Evolutionary conservation across 1,140 invertebrate species (phyloP).

Genomic region (Periplaneta americana): DNA sequence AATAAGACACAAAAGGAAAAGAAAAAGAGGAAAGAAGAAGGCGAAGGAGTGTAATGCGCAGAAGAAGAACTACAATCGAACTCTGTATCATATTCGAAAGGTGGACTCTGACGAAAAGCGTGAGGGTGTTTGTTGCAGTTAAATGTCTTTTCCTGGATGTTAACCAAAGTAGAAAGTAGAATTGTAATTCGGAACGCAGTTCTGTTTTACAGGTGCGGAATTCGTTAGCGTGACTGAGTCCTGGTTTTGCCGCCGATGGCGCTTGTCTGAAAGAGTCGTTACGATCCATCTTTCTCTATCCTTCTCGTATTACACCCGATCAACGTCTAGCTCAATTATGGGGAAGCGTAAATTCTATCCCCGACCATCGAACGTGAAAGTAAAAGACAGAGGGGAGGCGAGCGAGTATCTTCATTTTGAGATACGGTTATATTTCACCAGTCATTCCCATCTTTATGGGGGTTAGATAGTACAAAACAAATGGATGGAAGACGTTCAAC

Average conservation of each 20-base stretch:
- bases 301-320: neutral
- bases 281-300: neutral
- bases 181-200: too few relatives aligned
- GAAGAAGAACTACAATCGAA: too few relatives aligned
- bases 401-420: neutral
- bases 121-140: too few relatives aligned
- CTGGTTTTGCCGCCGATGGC: neutral
- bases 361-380: neutral
- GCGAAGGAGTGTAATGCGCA: too few relatives aligned
- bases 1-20: too few relatives aligned
- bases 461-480: neutral
- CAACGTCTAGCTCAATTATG: neutral
- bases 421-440: neutral
- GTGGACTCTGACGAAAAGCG: too few relatives aligned
- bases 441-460: neutral
- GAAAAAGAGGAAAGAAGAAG: too few relatives aligned
- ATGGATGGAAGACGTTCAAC: neutral
- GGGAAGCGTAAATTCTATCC: neutral
- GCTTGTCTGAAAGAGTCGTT: neutral
- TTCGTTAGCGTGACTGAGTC: neutral
- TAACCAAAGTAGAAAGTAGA: too few relatives aligned
- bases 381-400: neutral
- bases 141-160: too few relatives aligned
- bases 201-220: neutral
- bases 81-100: too few relatives aligned